These are phyloP conservation scores for Octodon degus DNA, from an alignment of 2,113 vertebrate species.

Conservation along the genomic window DNA sequence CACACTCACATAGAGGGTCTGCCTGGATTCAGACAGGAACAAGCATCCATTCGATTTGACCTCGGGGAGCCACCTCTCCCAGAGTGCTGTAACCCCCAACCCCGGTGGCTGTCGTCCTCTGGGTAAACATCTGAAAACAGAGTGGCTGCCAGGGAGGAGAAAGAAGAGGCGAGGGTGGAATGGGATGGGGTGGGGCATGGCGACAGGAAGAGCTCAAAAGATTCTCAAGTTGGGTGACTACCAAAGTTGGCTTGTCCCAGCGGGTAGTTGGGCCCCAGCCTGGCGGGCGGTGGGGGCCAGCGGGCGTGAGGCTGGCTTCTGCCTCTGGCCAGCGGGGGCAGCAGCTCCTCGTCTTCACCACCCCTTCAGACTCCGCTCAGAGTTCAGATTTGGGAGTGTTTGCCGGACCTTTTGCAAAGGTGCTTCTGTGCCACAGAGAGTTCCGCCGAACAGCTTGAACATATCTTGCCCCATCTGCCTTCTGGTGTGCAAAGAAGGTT, in stretches of 20 bases:
- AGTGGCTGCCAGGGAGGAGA: constrained; percentile 80
- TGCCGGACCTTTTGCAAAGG: not conserved
- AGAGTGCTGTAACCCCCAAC: not conserved
- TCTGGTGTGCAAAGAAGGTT: not conserved
- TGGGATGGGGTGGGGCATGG: constrained; percentile 79
- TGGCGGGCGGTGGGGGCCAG: not conserved
- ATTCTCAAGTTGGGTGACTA: constrained; percentile 79
- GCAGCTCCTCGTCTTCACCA: not conserved
- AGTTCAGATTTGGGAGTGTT: not conserved
- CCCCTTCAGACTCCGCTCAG: not conserved
- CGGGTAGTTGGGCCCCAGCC: constrained; percentile 59
- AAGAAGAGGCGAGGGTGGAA: constrained; percentile 76
- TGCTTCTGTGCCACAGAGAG: not conserved
- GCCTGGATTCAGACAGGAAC: not conserved
- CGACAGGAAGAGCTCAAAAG: constrained; percentile 81
- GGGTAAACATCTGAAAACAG: constrained; percentile 81
- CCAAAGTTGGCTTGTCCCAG: constrained; percentile 74
- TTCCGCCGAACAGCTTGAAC: not conserved
- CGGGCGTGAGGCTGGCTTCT: not conserved
- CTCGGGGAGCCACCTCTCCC: not conserved
- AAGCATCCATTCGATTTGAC: constrained; percentile 61
- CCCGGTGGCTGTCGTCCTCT: constrained; percentile 24
- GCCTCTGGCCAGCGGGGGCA: constrained; percentile 46
- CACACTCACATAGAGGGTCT: no score
- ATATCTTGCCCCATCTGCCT: no score